phyloP scores from a whole-genome alignment of 2,888 invertebrate species.

The Xanthorhoe spadicearia region DNA sequence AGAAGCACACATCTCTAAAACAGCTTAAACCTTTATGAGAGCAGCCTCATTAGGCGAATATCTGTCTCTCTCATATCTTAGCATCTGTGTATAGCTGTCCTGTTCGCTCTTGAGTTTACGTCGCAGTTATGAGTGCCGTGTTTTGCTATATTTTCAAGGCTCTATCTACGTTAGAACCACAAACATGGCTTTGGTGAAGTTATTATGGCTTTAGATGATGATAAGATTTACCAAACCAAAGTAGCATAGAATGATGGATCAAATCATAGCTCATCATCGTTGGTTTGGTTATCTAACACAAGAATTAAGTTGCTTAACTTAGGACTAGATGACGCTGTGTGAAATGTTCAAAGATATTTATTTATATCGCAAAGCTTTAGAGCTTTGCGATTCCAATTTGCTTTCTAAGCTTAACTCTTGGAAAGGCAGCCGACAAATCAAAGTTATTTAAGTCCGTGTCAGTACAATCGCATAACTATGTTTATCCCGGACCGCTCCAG shows the following conservation, averaged over 20 bases:
- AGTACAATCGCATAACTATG: constrained; percentile 7
- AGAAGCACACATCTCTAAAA: background rate
- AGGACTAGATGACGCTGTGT: too few species aligned
- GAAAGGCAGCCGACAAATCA: background rate
- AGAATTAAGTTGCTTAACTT: too few species aligned
- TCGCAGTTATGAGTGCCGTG: background rate
- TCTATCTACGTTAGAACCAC: background rate
- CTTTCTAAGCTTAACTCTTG: background rate
- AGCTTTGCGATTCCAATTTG: too few species aligned
- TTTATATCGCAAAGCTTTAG: too few species aligned
- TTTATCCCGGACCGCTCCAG: background rate
- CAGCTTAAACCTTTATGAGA: background rate
- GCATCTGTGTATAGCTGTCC: background rate
- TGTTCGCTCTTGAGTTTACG: background rate
- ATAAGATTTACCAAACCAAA: background rate
- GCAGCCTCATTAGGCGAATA: constrained; percentile 1
- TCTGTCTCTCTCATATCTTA: background rate
- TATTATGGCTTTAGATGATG: background rate
- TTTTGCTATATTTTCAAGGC: background rate
- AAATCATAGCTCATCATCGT: too few species aligned
- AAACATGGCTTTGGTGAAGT: background rate
- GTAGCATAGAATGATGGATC: too few species aligned
- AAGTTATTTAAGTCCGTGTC: constrained; percentile 2
- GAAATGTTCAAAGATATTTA: too few species aligned
- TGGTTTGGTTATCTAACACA: too few species aligned